These are phyloP conservation scores for Eupithecia pulchellata DNA, from an alignment of 2,888 invertebrate species.

Conservation along the genomic window DNA sequence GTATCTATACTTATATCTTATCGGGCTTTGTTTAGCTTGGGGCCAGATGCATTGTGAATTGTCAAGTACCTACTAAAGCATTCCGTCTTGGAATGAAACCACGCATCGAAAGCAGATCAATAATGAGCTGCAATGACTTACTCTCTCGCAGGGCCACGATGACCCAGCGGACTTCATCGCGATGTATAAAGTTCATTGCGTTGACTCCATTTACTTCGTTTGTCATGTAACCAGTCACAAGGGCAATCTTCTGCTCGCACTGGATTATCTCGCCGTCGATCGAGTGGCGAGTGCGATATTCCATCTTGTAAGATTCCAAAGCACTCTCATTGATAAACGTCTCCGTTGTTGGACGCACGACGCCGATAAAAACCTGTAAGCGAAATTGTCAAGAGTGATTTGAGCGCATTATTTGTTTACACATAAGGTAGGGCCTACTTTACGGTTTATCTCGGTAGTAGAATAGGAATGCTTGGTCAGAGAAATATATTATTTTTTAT, in stretches of 20 bases:
- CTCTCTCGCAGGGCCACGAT: constrained; percentile 93
- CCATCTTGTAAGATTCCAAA: constrained; percentile 86
- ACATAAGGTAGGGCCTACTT: not conserved
- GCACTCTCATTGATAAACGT: constrained; percentile 80
- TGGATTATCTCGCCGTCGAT: constrained; percentile 95
- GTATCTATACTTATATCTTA: not conserved
- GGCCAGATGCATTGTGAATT: not conserved
- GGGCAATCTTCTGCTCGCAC: constrained; percentile 94
- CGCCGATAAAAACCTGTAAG: constrained; percentile 86
- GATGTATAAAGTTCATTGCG: constrained; percentile 95
- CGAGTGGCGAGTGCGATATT: constrained; percentile 94
- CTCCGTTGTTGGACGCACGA: constrained; percentile 88
- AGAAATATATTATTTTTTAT: not conserved
- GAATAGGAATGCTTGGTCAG: not conserved
- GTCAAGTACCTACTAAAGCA: not conserved
- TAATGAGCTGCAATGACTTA: constrained; percentile 52
- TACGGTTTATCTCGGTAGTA: not conserved
- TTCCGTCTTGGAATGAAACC: not conserved
- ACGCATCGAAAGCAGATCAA: constrained; percentile 3
- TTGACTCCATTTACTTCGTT: constrained; percentile 94
- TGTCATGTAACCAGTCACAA: constrained; percentile 95
- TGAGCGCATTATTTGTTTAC: not conserved
- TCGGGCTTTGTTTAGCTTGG: not conserved
- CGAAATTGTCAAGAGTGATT: constrained; percentile 18
- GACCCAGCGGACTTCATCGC: constrained; percentile 94